Conservation (phyloP, 2,888 invertebrate genomes). For the Ectemnius cavifrons region DNA sequence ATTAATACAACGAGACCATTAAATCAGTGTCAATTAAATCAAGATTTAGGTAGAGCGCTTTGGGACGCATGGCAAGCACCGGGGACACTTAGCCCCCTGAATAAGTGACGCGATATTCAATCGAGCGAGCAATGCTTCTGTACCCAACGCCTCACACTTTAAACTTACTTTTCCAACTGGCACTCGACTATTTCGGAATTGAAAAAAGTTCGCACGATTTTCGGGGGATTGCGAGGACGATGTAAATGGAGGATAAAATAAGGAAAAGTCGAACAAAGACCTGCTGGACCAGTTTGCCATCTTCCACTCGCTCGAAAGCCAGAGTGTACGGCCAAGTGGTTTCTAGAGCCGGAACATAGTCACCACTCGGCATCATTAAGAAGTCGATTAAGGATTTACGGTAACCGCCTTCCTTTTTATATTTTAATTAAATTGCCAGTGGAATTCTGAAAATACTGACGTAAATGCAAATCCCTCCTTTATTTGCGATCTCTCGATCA, state of each 20-base stretch:
- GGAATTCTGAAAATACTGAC: not conserved
- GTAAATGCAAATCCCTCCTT: not conserved
- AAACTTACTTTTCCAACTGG: no score
- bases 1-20: constrained; percentile 53
- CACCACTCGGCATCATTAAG: constrained; percentile 23
- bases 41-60: not conserved
- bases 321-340: constrained; percentile 15
- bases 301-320: constrained; percentile 49
- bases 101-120: not conserved
- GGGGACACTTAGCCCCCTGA: not conserved
- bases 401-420: constrained; percentile 5
- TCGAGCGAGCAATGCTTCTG: constrained; percentile 1
- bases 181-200: not conserved
- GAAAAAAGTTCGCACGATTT: constrained; percentile 18
- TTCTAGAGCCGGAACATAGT: constrained; percentile 17
- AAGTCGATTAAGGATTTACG: constrained; percentile 15
- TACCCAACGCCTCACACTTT: not conserved
- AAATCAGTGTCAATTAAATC: constrained; percentile 59
- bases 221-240: constrained; percentile 31
- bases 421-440: constrained; percentile 23
- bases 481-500: not conserved
- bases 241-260: constrained; percentile 45
- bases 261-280: constrained; percentile 50
- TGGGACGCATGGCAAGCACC: not conserved
- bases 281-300: constrained; percentile 68